Percentiles rank a stretch among this genome's conserved stretches.
Conservation (phyloP, 2,113 vertebrate species). For the Carettochelys insculpta region DNA sequence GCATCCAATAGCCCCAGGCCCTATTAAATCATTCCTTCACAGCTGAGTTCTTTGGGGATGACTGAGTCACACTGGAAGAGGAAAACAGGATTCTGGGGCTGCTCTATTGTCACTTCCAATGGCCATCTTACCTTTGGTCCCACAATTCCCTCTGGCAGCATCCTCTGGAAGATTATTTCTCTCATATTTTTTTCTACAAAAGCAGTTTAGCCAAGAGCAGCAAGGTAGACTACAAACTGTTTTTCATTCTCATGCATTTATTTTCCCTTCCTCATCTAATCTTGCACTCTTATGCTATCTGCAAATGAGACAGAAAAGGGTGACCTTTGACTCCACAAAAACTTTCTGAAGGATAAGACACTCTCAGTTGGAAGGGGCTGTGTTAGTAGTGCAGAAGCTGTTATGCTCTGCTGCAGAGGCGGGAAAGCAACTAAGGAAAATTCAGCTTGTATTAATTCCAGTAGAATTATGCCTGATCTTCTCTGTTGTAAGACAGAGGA, state of each 20-base stretch:
- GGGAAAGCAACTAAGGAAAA: not conserved
- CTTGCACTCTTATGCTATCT: not conserved
- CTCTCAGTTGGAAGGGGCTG: not conserved
- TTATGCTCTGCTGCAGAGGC: not conserved
- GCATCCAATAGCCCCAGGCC: too few relatives aligned
- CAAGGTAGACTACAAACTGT: not conserved
- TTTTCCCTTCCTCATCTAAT: not conserved
- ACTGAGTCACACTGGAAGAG: not conserved
- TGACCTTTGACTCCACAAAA: too few relatives aligned
- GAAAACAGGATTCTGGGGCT: not conserved
- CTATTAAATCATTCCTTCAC: not conserved
- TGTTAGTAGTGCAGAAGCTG: not conserved
- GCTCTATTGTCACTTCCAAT: not conserved
- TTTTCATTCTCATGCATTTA: not conserved
- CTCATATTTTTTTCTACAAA: not conserved
- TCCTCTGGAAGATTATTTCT: not conserved
- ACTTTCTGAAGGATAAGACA: not conserved
- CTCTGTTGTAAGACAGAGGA: conserved; percentile 38
- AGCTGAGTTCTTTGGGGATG: not conserved
- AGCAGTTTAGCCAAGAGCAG: not conserved
- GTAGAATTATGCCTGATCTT: conserved; percentile 18
- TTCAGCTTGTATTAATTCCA: not conserved
- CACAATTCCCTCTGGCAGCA: not conserved
- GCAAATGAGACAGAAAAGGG: too few relatives aligned
- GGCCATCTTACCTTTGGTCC: fast-evolving